A percentile compares a stretch with the other conserved stretches of the same genome.
phyloP scores from a whole-genome alignment of 1,140 invertebrate genomes.

The Scaptomyza pallida region DNA sequence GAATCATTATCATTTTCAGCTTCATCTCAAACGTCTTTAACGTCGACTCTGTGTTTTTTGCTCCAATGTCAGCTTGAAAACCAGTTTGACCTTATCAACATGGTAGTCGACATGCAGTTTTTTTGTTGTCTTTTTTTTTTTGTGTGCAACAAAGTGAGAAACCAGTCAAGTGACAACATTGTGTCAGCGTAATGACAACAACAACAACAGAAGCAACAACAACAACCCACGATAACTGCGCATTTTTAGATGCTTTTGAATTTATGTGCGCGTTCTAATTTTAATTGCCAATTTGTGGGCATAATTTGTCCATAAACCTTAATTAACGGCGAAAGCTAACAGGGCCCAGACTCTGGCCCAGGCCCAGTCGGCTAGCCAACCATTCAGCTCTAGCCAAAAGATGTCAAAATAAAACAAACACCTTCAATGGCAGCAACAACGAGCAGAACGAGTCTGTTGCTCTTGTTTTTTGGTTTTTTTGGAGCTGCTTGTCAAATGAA shows the following conservation, averaged over 20 bases:
- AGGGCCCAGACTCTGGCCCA: slow-evolving; percentile 23
- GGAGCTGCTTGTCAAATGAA: slow-evolving; percentile 12
- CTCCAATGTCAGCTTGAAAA: slow-evolving; percentile 24
- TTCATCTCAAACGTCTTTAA: too few species aligned
- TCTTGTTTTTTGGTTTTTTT: too few species aligned
- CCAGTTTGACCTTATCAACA: slow-evolving; percentile 44
- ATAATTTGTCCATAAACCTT: slow-evolving; percentile 82
- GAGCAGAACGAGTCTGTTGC: slow-evolving; percentile 20
- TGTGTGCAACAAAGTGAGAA: slow-evolving; percentile 47
- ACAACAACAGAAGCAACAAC: slow-evolving; percentile 5
- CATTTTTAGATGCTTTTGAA: slow-evolving; percentile 58
- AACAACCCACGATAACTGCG: neutral
- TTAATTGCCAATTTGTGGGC: slow-evolving; percentile 82
- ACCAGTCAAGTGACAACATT: slow-evolving; percentile 75
- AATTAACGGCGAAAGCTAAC: slow-evolving; percentile 80
- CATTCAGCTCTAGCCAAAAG: slow-evolving; percentile 56
- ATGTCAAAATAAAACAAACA: slow-evolving; percentile 82
- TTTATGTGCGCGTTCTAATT: slow-evolving; percentile 81
- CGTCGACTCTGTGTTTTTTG: neutral
- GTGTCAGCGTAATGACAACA: slow-evolving; percentile 49
- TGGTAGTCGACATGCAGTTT: slow-evolving; percentile 29
- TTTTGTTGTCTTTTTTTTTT: slow-evolving; percentile 7
- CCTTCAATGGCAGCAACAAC: slow-evolving; percentile 48
- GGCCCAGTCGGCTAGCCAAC: slow-evolving; percentile 31
- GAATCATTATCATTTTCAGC: neutral